Percentiles rank a stretch among this genome's conserved stretches.
These are phyloP conservation scores for Heliconius sara DNA, from an alignment of 2,888 invertebrate genomes.

Conservation along the genomic window DNA sequence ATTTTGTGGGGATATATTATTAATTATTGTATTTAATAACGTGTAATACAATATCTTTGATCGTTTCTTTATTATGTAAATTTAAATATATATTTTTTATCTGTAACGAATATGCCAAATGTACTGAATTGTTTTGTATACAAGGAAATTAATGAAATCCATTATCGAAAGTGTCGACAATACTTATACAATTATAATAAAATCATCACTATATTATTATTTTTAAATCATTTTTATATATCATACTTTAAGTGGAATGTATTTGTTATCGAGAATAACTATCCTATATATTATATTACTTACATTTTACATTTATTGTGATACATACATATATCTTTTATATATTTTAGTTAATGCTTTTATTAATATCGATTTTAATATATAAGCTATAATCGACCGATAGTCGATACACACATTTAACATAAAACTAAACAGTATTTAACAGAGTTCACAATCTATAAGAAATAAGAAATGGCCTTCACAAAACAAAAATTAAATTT, in stretches of 20 bases:
- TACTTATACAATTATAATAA: neutral
- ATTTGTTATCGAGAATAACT: neutral
- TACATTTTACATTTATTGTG: constrained; percentile 13
- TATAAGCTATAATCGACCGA: neutral
- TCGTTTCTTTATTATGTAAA: neutral
- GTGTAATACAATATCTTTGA: neutral
- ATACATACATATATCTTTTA: constrained; percentile 5
- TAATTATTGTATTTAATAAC: neutral
- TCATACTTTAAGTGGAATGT: constrained; percentile 3
- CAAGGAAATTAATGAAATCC: neutral
- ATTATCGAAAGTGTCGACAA: neutral
- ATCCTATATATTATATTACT: neutral
- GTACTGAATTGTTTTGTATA: neutral
- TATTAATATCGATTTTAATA: constrained; percentile 26
- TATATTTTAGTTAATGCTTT: neutral
- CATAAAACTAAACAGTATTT: constrained; percentile 36
- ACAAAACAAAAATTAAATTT: neutral
- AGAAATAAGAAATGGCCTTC: neutral
- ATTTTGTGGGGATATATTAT: neutral
- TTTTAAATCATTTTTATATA: constrained; percentile 2
- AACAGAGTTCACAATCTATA: constrained; percentile 24
- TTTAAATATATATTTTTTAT: no score
- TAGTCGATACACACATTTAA: neutral
- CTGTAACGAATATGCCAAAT: neutral
- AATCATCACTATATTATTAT: neutral